phyloP scores from a whole-genome alignment of 1,140 invertebrate species.

The Polyergus mexicanus region DNA sequence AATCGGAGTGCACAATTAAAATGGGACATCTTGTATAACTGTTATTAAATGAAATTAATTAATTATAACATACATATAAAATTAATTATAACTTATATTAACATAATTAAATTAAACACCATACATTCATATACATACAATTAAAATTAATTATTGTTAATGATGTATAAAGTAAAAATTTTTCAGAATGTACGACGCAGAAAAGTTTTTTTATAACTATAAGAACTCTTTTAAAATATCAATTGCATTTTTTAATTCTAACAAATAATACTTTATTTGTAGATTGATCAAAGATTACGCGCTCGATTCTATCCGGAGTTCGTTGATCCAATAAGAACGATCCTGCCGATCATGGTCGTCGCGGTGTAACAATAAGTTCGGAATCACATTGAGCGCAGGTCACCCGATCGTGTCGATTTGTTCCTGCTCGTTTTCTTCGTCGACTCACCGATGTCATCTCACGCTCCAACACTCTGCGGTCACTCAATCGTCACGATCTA shows the following conservation, averaged over 20 bases:
- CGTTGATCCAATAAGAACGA: constrained; percentile 78
- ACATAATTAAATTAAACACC: background rate
- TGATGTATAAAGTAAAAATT: background rate
- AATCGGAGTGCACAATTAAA: too few species aligned
- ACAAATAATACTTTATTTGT: constrained; percentile 7
- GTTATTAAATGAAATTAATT: background rate
- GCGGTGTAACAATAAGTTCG: constrained; percentile 75
- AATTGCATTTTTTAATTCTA: background rate
- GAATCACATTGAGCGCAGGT: constrained; percentile 77
- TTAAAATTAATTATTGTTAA: background rate
- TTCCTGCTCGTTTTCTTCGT: constrained; percentile 73
- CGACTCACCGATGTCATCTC: constrained; percentile 78
- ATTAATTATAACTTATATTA: background rate
- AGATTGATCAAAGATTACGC: constrained; percentile 58
- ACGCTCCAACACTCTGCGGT: constrained; percentile 80
- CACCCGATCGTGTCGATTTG: constrained; percentile 73
- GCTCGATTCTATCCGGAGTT: constrained; percentile 51
- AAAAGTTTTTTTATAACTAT: background rate
- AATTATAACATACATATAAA: background rate
- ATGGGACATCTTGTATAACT: too few species aligned
- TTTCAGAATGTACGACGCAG: background rate
- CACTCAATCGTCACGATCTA: constrained; percentile 77
- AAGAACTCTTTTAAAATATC: background rate
- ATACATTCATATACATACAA: background rate
- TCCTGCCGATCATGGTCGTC: constrained; percentile 78